Conservation (phyloP, 2,888 invertebrate genomes). For the Gisinianus flammeolus region DNA sequence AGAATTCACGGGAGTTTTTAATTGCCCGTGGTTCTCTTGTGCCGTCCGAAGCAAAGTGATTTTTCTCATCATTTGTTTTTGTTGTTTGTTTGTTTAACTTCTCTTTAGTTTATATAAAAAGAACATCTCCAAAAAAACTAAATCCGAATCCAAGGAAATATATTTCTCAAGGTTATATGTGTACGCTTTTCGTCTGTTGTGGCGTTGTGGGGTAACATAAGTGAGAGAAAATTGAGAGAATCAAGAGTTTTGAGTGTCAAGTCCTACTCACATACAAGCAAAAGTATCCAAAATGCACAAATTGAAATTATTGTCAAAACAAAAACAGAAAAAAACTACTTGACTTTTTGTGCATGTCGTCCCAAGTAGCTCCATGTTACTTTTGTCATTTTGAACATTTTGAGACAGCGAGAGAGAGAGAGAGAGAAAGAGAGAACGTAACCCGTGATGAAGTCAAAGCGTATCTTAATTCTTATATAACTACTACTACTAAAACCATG, state of each 20-base stretch:
- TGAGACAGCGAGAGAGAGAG: background rate
- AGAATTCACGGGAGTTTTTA: slow-evolving; percentile 61
- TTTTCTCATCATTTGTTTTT: background rate
- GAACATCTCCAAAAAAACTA: too few relatives aligned
- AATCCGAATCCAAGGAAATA: too few relatives aligned
- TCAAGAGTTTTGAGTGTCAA: too few relatives aligned
- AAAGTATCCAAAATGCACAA: background rate
- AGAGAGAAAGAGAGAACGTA: background rate
- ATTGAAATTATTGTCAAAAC: slow-evolving; percentile 8
- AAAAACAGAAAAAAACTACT: background rate
- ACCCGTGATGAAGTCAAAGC: background rate
- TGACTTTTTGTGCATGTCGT: background rate
- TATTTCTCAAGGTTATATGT: too few relatives aligned
- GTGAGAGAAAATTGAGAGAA: too few relatives aligned
- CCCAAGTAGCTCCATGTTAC: background rate
- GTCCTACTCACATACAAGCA: background rate
- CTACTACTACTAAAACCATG: too few relatives aligned
- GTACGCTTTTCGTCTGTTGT: too few relatives aligned
- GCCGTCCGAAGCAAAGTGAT: slow-evolving; percentile 60
- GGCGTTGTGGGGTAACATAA: too few relatives aligned
- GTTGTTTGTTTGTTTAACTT: background rate
- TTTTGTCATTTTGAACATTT: slow-evolving; percentile 2
- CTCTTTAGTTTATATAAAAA: background rate
- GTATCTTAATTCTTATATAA: background rate
- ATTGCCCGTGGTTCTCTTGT: slow-evolving; percentile 61